These are phyloP conservation scores for Saxidomus purpurata DNA, from an alignment of 1,140 invertebrate genomes.

Conservation along the genomic window DNA sequence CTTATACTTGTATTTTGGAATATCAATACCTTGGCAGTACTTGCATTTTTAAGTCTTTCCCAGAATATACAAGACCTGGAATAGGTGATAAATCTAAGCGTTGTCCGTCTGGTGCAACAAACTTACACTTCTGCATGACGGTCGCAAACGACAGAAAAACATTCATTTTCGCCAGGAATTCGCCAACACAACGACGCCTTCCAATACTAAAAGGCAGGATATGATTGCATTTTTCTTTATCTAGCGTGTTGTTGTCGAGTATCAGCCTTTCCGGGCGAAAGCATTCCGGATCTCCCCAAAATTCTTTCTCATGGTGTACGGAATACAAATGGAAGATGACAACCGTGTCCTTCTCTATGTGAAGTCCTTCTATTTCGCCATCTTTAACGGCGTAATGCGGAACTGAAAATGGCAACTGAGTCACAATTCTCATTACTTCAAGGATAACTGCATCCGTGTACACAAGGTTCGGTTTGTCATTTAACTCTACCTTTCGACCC, in stretches of 20 bases:
- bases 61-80: neutral
- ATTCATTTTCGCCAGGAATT: constrained; percentile 2
- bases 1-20: no score
- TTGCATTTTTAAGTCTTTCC: neutral
- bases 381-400: constrained; percentile 3
- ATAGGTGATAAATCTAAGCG: neutral
- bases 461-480: constrained; percentile 88
- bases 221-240: neutral
- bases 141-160: neutral
- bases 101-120: neutral
- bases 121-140: neutral
- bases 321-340: constrained; percentile 19
- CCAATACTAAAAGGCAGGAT: neutral
- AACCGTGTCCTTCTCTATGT: constrained; percentile 3
- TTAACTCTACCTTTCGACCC: constrained; percentile 91
- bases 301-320: neutral
- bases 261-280: constrained; percentile 27
- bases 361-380: neutral
- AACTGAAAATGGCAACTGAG: neutral
- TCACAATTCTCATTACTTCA: constrained; percentile 72
- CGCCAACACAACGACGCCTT: neutral
- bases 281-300: constrained; percentile 23
- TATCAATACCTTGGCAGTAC: no score
- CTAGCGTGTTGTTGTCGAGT: neutral
- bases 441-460: constrained; percentile 77